These are phyloP conservation scores for Ephialtes manifestator DNA, from an alignment of 2,888 invertebrate genomes.

Conservation along the genomic window DNA sequence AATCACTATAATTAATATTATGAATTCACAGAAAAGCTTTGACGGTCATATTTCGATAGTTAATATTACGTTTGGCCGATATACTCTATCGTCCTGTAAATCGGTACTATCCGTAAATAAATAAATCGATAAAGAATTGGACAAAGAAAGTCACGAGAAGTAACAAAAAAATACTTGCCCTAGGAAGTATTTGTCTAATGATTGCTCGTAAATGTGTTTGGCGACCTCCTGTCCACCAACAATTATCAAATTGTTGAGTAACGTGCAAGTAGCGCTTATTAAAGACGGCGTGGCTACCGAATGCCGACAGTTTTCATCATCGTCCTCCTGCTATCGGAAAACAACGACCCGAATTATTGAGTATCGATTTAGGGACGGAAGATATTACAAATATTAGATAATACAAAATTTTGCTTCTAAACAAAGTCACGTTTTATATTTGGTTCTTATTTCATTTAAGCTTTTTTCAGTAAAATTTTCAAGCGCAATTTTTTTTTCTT, in stretches of 20 bases:
- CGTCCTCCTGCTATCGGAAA: conserved; percentile 35
- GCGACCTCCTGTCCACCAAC: conserved; percentile 85
- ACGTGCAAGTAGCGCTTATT: conserved; percentile 84
- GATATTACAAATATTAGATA: too few species aligned
- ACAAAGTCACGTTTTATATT: too few species aligned
- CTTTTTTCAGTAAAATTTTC: too few species aligned
- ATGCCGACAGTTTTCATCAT: conserved; percentile 75
- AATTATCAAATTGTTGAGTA: conserved; percentile 86
- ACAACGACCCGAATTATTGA: not conserved
- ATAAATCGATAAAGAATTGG: conserved; percentile 53
- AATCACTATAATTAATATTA: not conserved
- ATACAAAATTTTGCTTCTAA: not conserved
- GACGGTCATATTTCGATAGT: too few species aligned
- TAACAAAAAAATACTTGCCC: conserved; percentile 82
- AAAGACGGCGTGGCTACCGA: conserved; percentile 86
- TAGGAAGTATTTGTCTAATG: conserved; percentile 86
- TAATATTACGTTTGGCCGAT: too few species aligned
- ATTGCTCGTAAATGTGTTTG: conserved; percentile 85
- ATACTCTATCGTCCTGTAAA: too few species aligned
- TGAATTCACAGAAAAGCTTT: too few species aligned
- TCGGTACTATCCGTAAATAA: too few species aligned
- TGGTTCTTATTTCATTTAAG: too few species aligned
- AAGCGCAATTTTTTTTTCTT: too few species aligned
- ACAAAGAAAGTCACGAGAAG: not conserved
- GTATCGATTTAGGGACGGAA: not conserved